phyloP scores from a whole-genome alignment of 2,888 invertebrate species.

The Ceriagrion tenellum region DNA sequence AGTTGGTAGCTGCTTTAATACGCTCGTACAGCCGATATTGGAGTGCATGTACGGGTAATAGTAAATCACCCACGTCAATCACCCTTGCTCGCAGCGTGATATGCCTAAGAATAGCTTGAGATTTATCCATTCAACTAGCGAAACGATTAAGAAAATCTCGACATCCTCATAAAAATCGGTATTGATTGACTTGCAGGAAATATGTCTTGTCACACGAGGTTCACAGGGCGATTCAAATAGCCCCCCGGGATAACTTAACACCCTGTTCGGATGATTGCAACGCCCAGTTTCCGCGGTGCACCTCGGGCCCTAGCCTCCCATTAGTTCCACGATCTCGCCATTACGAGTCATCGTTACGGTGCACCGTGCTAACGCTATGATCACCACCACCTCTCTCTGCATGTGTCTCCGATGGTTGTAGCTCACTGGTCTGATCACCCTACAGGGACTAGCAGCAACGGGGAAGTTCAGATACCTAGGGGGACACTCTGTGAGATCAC shows the following conservation, averaged over 20 bases:
- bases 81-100: no score
- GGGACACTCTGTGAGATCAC: no score
- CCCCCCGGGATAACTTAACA: background rate
- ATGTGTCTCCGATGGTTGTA: background rate
- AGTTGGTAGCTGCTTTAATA: no score
- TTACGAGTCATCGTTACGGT: background rate
- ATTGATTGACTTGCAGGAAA: background rate
- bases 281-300: background rate
- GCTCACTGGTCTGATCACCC: background rate
- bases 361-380: background rate
- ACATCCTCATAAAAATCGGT: background rate
- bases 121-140: background rate
- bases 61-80: no score
- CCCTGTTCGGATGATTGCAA: background rate
- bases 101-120: no score
- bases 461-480: no score
- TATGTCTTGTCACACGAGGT: background rate
- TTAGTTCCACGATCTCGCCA: background rate
- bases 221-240: background rate
- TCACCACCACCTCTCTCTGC: background rate
- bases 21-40: no score
- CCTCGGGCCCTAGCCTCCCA: background rate
- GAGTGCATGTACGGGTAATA: no score
- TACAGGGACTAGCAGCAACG: no score
- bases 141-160: background rate